Evolutionary conservation across 2,797 vertebrate genomes (phyloP), one percentile per base, ranked within the genome.

Genomic region (Cuculus canorus): DNA sequence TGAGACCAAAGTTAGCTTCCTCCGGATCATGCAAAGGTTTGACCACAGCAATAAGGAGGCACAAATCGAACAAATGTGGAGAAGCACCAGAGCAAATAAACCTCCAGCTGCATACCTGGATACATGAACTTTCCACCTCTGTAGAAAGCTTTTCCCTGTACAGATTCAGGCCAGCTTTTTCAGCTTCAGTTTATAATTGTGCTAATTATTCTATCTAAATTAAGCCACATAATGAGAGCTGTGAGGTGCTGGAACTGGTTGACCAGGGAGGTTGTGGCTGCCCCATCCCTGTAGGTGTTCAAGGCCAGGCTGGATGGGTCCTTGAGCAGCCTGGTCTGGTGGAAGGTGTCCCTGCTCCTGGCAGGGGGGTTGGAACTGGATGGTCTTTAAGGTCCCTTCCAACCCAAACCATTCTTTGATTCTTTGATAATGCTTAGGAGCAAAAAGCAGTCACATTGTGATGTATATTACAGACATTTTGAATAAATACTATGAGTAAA

Each of bases 131-230:
- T 75, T 54, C 30, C 65, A 68, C 13, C 17, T 37, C 8, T 47
- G 39, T 5, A 9, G 65, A 76, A 86, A 82, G 16, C 41, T 60
- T 65, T 70, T 61, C 25, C 43, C 18, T 37, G 28, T 32, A n/a
- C 14, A 72, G 43, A 28, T 69, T 19, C 41, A 89, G 52, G 19
- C 2, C 43, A 33, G 18, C 21, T 79, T 88, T 91, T 91, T 72
- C 17, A 0, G 71, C 66, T 94, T 86, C 57, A 56, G 28, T 7
- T 93, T 76, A 53, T 76, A 86, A 78, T 37, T 72, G 75, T 71
- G 50, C 32, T 93, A 64, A 25, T 94, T 82, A 81, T 94, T 76
- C 76, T 32, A 35, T 39, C 50, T 79, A 91, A 90, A 65, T 63
- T 65, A 86, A 92, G 27, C 53, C 61, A 28, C 45, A 10, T 25